Evolutionary conservation across 2,888 invertebrate genomes (phyloP), one percentile per base, ranked within the genome.

Genomic region (Melikaiella ostensackeni): DNA sequence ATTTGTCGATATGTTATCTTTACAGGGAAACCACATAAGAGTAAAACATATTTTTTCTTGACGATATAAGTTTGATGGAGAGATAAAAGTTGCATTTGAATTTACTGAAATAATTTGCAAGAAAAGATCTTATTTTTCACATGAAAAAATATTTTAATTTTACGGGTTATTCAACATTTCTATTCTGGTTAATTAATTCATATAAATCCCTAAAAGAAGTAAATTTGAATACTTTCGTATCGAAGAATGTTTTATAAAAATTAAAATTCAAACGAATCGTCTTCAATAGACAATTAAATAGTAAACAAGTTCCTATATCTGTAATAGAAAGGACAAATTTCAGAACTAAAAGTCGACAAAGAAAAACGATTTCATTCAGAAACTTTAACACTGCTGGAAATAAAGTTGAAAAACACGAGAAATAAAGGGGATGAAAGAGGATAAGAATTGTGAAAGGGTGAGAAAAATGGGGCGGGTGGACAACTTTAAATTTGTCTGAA

Each of bases 341-440:
- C 5, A n/a, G 13, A 70, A 70, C 46, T 30, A 21, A 11, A n/a
- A 30, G 30, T 46, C 50, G 50, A n/a, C 1, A 70, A 50, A 70
- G 21, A 70, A 9, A 30, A 33, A 50, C 70, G 30, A 70, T 70
- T 70, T 70, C n/a, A 55, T 70, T 30, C 30, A 70, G 30, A 70
- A 70, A 55, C 50, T 70, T 70, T 70, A 33, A 55, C 70, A 33
- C n/a, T 13, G 55, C 70, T 19, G 33, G 50, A 70, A 70, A 70
- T 55, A 33, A 50, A 7, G 50, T 70, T 46, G 50, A n/a, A 70
- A 50, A 55, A 74, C 30, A 38, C 59, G 7, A 38, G 38, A 61
- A 46, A 74, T 74, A 50, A 59, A 74, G 24, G 46, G 27, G 27
- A n/a, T 11, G 1, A 21, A 19, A 27, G 11, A 24, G 33, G 27